phyloP scores from a whole-genome alignment of 2,888 invertebrate genomes.

The Hirtodrosophila confusa region DNA sequence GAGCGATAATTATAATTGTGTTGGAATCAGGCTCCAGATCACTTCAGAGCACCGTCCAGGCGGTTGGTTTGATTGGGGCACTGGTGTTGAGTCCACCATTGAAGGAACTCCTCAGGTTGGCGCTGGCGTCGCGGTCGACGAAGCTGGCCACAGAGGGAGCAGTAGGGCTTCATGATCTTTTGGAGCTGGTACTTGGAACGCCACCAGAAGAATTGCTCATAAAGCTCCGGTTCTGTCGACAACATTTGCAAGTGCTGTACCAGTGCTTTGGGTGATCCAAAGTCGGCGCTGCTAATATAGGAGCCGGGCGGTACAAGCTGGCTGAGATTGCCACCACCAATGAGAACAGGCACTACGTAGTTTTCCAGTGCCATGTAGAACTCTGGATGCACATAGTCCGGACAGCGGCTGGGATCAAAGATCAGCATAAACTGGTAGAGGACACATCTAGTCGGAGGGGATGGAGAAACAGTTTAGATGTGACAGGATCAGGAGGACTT shows the following conservation, averaged over 20 bases:
- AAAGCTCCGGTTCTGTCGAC: constrained; percentile 84
- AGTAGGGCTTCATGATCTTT: constrained; percentile 40
- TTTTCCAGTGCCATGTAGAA: constrained; percentile 59
- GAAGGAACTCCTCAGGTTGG: constrained; percentile 30
- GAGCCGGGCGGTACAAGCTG: constrained; percentile 86
- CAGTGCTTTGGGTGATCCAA: constrained; percentile 85
- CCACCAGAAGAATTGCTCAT: constrained; percentile 88
- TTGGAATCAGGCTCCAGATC: constrained; percentile 13
- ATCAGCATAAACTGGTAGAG: constrained; percentile 87
- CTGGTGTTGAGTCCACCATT: constrained; percentile 57
- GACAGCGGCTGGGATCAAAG: constrained; percentile 88
- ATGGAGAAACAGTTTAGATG: neutral
- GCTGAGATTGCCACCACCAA: constrained; percentile 87
- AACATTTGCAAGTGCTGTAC: constrained; percentile 85
- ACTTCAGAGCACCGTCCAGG: constrained; percentile 5
- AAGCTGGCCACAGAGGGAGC: constrained; percentile 58
- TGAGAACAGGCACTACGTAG: constrained; percentile 86
- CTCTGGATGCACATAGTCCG: constrained; percentile 88
- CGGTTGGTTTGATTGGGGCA: constrained; percentile 38
- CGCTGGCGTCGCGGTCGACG: constrained; percentile 5
- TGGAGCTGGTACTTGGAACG: constrained; percentile 47
- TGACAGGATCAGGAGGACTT: neutral
- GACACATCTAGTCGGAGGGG: constrained; percentile 37
- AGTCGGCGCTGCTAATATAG: constrained; percentile 87
- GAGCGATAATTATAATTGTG: constrained; percentile 67